These are phyloP conservation scores for Danio albolineatus DNA, from an alignment of 2,797 vertebrate species.

Conservation along the genomic window DNA sequence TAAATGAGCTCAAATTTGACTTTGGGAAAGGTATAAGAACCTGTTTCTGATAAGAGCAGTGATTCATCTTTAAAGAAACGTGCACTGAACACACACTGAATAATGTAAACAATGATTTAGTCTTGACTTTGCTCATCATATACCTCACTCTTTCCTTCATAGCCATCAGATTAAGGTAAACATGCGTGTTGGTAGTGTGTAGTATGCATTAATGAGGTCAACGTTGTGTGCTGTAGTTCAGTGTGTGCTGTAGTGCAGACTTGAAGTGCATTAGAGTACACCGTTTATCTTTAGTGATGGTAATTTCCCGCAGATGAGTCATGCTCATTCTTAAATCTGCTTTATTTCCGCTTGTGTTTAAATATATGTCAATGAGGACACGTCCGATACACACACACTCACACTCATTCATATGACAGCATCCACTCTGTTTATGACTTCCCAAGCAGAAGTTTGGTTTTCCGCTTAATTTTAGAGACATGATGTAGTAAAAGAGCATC, in stretches of 20 bases:
- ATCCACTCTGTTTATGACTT: background rate
- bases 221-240: background rate
- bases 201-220: background rate
- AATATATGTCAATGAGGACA: conserved; percentile 7
- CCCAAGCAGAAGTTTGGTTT: conserved; percentile 51
- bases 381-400: conserved; percentile 23
- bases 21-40: no score
- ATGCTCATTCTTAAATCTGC: conserved; percentile 9
- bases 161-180: conserved; percentile 50
- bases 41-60: background rate
- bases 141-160: conserved; percentile 16
- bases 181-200: background rate
- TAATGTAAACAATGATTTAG: background rate
- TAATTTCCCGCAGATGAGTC: background rate
- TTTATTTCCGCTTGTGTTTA: background rate
- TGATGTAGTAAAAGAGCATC: conserved; percentile 30
- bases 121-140: background rate
- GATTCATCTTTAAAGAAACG: background rate
- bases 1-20: no score
- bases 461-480: background rate
- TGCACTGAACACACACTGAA: background rate
- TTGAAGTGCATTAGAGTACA: background rate
- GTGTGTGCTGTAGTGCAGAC: background rate
- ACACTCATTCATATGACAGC: background rate
- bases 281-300: background rate